A percentile compares a stretch with the other conserved stretches of the same genome.
Evolutionary conservation across 1,140 invertebrate species (phyloP).

Genomic region (Pogonomyrmex barbatus): DNA sequence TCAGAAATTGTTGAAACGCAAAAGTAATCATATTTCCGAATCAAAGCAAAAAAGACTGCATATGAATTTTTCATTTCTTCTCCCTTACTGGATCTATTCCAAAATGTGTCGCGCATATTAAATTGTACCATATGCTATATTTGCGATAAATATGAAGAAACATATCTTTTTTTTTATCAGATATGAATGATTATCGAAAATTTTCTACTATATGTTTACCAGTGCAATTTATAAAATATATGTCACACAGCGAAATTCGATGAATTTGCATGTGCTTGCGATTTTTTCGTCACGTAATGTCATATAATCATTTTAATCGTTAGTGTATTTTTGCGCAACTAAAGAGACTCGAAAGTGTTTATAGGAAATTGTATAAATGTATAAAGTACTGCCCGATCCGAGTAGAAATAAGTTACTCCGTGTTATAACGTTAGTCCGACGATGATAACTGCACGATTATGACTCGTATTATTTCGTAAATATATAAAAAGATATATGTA

Average conservation of each 20-base stretch:
- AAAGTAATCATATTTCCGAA: neutral
- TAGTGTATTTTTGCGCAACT: constrained; percentile 11
- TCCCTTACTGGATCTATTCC: neutral
- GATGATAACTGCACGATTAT: constrained; percentile 27
- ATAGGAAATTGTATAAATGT: constrained; percentile 72
- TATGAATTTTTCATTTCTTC: neutral
- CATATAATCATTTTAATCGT: constrained; percentile 26
- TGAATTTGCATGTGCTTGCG: constrained; percentile 52
- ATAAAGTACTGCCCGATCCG: constrained; percentile 61
- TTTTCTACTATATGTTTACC: constrained; percentile 9
- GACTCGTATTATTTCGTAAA: constrained; percentile 18
- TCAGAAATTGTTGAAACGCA: neutral
- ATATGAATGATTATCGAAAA: constrained; percentile 5
- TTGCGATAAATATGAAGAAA: neutral
- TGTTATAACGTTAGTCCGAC: constrained; percentile 25
- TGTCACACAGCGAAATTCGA: constrained; percentile 43
- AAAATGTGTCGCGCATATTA: constrained; percentile 16
- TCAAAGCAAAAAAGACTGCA: neutral
- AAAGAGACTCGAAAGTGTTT: constrained; percentile 58
- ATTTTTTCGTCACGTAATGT: constrained; percentile 48
- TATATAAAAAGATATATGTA: constrained; percentile 17
- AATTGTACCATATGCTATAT: neutral
- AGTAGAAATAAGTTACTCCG: constrained; percentile 65
- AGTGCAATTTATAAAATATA: constrained; percentile 29
- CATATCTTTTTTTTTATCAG: neutral